Base-by-base conservation (phyloP, 2,888 invertebrate species). In the Leptinotarsa tumamoca region DNA sequence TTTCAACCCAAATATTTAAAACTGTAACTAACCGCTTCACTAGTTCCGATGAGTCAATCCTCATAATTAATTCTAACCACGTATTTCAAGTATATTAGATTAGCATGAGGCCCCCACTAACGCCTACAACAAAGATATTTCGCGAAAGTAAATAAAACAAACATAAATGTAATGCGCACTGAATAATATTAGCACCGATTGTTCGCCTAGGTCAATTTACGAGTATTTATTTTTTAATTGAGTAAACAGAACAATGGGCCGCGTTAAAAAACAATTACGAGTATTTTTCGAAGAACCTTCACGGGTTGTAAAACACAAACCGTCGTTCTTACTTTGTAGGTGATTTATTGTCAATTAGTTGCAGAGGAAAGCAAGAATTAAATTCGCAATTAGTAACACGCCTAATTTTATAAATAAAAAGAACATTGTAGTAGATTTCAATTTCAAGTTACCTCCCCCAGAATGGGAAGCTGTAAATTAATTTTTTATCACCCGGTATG, bases 321-420 rank as follows among this genome's bases (percentile, higher is more conserved):
- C n/a, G 63, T 43, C n/a, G 3, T 63, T 43, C 33, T 17, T 13
- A 63, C 3, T 63, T 63, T 63, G 63, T 14, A 43, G 33, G 63
- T 17, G 43, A 63, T 63, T 63, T n/a, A 43, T 63, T 33, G 10
- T 63, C 33, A 43, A 63, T 63, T 63, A 63, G 63, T 63, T 63
- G 27, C n/a, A 33, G n/a, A 43, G n/a, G 10, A 4, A 63, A 63
- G n/a, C 21, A 58, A 4, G 23, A 23, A 33, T 33, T 43, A 4
- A 17, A 63, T 7, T 17, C 17, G 17, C 4, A 27, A 61, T 61
- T 43, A 63, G 63, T 33, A n/a, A 15, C 63, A 43, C 33, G 13
- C 10, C 33, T 5, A 27, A 5, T 33, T 33, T 27, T 27, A 2
- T 7, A 17, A 18, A 58, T 4, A 18, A 58, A 58, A 13, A 58